Evolutionary conservation across 2,888 invertebrate species (phyloP).

Genomic region (Eupelmus urozonus): DNA sequence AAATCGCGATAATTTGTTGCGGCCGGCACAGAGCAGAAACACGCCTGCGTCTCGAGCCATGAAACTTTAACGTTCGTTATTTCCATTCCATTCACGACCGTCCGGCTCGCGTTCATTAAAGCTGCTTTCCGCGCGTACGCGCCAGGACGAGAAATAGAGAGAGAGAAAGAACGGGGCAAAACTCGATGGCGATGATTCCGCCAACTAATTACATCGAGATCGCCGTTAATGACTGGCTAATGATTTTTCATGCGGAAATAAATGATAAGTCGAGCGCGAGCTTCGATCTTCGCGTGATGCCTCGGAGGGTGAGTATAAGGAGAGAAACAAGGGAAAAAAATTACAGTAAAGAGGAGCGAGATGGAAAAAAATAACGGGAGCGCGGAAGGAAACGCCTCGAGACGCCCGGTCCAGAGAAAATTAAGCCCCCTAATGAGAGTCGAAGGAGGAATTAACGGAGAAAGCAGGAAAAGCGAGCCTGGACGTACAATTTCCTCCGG

Average conservation of each 20-base stretch:
- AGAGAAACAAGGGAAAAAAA: constrained; percentile 10
- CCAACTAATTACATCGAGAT: not conserved
- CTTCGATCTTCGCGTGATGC: not conserved
- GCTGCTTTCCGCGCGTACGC: not conserved
- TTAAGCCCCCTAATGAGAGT: constrained; percentile 52
- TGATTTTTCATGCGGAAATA: constrained; percentile 22
- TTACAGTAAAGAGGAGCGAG: constrained; percentile 7
- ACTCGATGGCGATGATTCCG: not conserved
- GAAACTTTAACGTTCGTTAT: constrained; percentile 50
- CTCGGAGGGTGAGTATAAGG: not conserved
- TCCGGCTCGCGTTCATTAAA: constrained; percentile 24
- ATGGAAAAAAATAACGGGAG: constrained; percentile 32
- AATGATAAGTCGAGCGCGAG: not conserved
- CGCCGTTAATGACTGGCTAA: not conserved
- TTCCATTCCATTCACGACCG: constrained; percentile 34
- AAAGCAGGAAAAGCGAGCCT: not conserved
- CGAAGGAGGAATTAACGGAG: not conserved
- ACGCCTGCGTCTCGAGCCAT: constrained; percentile 9
- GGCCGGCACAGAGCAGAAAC: not conserved
- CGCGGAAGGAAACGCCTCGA: constrained; percentile 19
- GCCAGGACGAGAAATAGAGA: not conserved
- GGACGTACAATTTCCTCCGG: constrained; percentile 1
- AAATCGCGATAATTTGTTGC: constrained; percentile 47
- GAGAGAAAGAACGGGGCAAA: not conserved
- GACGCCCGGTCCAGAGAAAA: constrained; percentile 39